Conservation (phyloP, 1,140 invertebrate species). For the Drosophila triauraria region DNA sequence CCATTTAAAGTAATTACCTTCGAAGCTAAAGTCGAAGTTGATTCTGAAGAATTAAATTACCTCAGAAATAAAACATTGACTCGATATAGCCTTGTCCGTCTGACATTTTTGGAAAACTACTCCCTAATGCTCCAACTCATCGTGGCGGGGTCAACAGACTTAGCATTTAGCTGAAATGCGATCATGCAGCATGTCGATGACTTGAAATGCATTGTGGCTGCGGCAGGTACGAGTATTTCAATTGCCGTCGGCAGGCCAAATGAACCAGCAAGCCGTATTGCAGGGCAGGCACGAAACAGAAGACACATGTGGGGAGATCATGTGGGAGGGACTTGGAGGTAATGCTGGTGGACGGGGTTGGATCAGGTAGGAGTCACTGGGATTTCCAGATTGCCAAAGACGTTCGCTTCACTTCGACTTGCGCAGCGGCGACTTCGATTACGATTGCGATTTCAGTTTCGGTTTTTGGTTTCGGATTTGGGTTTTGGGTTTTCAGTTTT, state of each 20-base stretch:
- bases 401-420: slow-evolving; percentile 50
- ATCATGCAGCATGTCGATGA: slow-evolving; percentile 36
- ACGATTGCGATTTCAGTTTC: slow-evolving; percentile 48
- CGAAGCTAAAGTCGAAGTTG: background rate
- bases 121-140: background rate
- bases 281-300: slow-evolving; percentile 22
- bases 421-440: slow-evolving; percentile 44
- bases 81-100: background rate
- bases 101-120: no score
- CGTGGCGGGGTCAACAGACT: slow-evolving; percentile 32
- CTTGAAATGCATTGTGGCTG: slow-evolving; percentile 32
- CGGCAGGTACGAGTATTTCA: slow-evolving; percentile 13
- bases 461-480: slow-evolving; percentile 37
- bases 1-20: no score
- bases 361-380: slow-evolving; percentile 28
- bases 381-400: slow-evolving; percentile 55
- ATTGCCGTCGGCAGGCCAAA: slow-evolving; percentile 21
- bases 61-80: background rate
- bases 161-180: slow-evolving; percentile 42
- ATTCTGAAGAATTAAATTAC: background rate
- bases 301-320: slow-evolving; percentile 40
- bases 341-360: slow-evolving; percentile 5
- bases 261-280: slow-evolving; percentile 24
- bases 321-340: slow-evolving; percentile 35
- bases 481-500: slow-evolving; percentile 34